These are phyloP conservation scores for Stichodactyla mertensii DNA, from an alignment of 64 coral and sea anemone genomes.

Conservation along the genomic window DNA sequence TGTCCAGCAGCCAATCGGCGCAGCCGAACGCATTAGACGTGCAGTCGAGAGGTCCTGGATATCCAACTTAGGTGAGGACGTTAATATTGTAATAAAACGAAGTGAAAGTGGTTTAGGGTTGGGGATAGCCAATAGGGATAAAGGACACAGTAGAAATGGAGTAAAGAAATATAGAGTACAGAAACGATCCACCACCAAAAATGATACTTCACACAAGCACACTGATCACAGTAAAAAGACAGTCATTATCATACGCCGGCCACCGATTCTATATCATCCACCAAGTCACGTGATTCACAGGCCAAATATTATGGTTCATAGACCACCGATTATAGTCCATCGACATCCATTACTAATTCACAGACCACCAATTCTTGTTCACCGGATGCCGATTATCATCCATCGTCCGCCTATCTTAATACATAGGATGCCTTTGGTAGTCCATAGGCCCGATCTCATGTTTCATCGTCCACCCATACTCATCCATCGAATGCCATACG, in stretches of 20 bases:
- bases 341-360: constrained; percentile 86
- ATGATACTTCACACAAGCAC: constrained; percentile 31
- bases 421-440: constrained; percentile 78
- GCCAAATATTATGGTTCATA: constrained; percentile 79
- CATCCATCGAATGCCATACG: constrained; percentile 82
- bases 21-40: constrained; percentile 47
- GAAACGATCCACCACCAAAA: constrained; percentile 11
- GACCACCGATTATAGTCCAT: constrained; percentile 89
- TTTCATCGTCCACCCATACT: constrained; percentile 85
- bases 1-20: constrained; percentile 45
- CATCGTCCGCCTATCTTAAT: constrained; percentile 84
- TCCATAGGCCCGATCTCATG: constrained; percentile 81
- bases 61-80: constrained; percentile 41
- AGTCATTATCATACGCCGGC: constrained; percentile 67
- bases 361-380: constrained; percentile 83
- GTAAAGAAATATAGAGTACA: neutral
- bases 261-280: constrained; percentile 86
- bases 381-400: constrained; percentile 95
- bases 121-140: neutral
- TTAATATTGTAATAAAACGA: constrained; percentile 49
- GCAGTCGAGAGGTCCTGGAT: constrained; percentile 21
- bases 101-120: constrained; percentile 13
- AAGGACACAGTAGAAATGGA: constrained; percentile 6
- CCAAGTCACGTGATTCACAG: constrained; percentile 89
- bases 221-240: constrained; percentile 70